Percentiles rank a stretch among this genome's conserved stretches.
phyloP scores from a whole-genome alignment of 2,888 invertebrate species.

The Agrypnus murinus region DNA sequence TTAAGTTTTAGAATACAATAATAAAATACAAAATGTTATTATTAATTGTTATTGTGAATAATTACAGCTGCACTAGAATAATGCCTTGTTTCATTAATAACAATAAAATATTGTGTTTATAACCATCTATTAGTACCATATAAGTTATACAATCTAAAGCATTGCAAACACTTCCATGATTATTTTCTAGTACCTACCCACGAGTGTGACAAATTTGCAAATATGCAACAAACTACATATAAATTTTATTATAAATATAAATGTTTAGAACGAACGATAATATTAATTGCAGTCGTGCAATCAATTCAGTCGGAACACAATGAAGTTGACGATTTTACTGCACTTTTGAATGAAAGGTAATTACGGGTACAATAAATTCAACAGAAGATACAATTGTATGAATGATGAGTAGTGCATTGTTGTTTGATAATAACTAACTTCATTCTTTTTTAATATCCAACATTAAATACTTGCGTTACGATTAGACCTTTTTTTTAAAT shows the following conservation, averaged over 20 bases:
- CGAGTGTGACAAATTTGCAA: constrained; percentile 18
- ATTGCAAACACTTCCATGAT: constrained; percentile 10
- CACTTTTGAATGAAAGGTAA: constrained; percentile 18
- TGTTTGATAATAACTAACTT: constrained; percentile 6
- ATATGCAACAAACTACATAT: constrained; percentile 20
- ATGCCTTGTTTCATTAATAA: background rate
- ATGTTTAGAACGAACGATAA: constrained; percentile 22
- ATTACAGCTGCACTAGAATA: too few species aligned
- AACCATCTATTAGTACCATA: constrained; percentile 1
- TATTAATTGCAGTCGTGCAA: constrained; percentile 26
- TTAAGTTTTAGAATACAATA: too few species aligned
- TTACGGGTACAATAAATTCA: constrained; percentile 14
- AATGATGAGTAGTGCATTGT: constrained; percentile 17
- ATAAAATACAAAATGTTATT: too few species aligned
- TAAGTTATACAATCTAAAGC: background rate
- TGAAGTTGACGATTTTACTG: constrained; percentile 24
- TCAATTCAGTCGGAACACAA: constrained; percentile 9
- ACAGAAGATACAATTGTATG: constrained; percentile 22
- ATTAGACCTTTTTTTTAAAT: background rate
- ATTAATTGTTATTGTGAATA: too few species aligned
- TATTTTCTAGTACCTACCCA: constrained; percentile 14
- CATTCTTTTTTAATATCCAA: constrained; percentile 4
- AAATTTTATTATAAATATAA: constrained; percentile 17
- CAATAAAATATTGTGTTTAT: constrained; percentile 8
- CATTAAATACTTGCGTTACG: constrained; percentile 8